Evolutionary conservation across 2,888 invertebrate species (phyloP).

Genomic region (Drosophila histrio): DNA sequence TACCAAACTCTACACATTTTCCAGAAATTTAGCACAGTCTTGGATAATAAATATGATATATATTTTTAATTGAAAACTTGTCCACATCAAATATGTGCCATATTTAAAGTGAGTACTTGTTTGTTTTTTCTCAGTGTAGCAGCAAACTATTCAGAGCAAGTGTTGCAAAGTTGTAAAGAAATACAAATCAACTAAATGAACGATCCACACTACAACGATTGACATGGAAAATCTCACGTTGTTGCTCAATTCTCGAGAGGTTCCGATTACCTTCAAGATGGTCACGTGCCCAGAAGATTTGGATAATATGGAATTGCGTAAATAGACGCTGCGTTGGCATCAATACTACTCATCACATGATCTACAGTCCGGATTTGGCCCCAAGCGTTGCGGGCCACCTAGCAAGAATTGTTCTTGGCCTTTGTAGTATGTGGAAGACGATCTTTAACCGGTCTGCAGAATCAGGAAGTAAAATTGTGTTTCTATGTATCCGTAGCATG

Average conservation of each 20-base stretch:
- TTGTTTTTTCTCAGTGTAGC: not conserved
- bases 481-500: conserved; percentile 61
- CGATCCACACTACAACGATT: not conserved
- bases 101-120: too few species aligned
- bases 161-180: not conserved
- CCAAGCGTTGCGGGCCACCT: not conserved
- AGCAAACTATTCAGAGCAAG: not conserved
- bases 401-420: not conserved
- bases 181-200: not conserved
- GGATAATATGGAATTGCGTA: not conserved
- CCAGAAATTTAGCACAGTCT: too few species aligned
- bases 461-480: conserved; percentile 78
- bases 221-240: not conserved
- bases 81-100: too few species aligned
- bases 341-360: conserved; percentile 9
- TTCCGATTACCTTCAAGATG: not conserved
- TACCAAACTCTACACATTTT: too few species aligned
- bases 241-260: not conserved
- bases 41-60: too few species aligned
- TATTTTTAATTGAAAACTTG: too few species aligned
- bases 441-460: conserved; percentile 44
- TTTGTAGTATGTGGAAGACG: conserved; percentile 19
- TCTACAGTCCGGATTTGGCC: not conserved
- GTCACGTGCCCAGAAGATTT: conserved; percentile 5
- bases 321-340: not conserved